Evolutionary conservation across 35 echinoderm and acorn worm genomes (phyloP).

Genomic region (Lytechinus variegatus): DNA sequence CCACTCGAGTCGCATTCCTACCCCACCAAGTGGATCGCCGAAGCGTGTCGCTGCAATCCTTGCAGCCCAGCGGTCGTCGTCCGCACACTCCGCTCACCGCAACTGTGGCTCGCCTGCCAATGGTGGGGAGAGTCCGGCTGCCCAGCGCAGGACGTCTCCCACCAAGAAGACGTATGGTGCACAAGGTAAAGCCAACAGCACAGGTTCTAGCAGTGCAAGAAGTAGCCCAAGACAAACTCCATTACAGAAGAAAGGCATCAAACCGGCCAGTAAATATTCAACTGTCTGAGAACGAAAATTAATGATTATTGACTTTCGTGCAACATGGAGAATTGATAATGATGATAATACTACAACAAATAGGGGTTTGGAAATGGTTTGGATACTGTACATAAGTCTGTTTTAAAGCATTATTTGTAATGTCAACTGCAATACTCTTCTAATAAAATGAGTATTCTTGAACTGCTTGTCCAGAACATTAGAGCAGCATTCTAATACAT

Average conservation of each 20-base stretch:
- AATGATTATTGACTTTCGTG: background rate
- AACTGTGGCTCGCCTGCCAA: background rate
- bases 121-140: slow-evolving; percentile 16
- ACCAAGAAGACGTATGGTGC: slow-evolving; percentile 16
- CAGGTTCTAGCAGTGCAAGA: slow-evolving; percentile 5
- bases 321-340: background rate
- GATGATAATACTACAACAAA: background rate
- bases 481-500: background rate
- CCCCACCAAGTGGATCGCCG: slow-evolving; percentile 27
- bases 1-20: background rate
- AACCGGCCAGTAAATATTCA: slow-evolving; percentile 42
- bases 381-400: background rate
- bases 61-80: background rate
- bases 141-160: background rate
- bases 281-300: background rate
- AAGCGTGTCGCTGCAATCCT: slow-evolving; percentile 22
- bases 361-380: background rate
- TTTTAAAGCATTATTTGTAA: background rate
- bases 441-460: background rate
- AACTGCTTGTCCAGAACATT: background rate
- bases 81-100: slow-evolving; percentile 19
- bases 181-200: background rate
- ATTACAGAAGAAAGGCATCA: slow-evolving; percentile 42
- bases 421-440: background rate
- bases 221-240: slow-evolving; percentile 23